Evolutionary conservation across 2,797 vertebrate species (phyloP).

Genomic region (Macropodus opercularis): DNA sequence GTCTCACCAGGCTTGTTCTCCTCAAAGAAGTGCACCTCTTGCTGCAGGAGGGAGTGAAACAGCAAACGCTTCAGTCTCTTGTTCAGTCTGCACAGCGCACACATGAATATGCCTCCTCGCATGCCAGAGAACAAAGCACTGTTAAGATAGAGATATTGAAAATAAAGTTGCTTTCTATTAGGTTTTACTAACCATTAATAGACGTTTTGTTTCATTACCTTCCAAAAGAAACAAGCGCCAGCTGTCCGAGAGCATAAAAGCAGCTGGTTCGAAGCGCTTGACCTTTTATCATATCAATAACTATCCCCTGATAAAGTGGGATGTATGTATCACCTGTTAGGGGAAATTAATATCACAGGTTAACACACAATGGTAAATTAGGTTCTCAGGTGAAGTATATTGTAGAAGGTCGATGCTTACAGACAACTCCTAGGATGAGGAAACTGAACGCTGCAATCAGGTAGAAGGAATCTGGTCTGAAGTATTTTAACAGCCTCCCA

Average conservation of each 20-base stretch:
- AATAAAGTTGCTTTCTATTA: neutral
- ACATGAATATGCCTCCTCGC: conserved; percentile 83
- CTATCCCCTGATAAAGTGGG: conserved; percentile 83
- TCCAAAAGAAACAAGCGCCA: conserved; percentile 82
- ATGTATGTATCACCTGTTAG: conserved; percentile 84
- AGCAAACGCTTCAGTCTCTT: conserved; percentile 78
- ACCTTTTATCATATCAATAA: conserved; percentile 82
- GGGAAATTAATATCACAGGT: neutral
- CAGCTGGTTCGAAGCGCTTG: conserved; percentile 68
- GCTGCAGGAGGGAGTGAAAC: conserved; percentile 83
- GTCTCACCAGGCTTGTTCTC: conserved; percentile 83
- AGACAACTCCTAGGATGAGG: conserved; percentile 79
- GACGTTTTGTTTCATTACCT: conserved; percentile 76
- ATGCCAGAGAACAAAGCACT: conserved; percentile 75
- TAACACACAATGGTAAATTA: neutral
- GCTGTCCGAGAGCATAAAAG: conserved; percentile 63
- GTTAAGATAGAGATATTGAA: neutral
- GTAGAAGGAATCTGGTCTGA: conserved; percentile 72
- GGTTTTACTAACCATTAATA: too few species aligned
- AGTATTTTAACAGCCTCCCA: conserved; percentile 76
- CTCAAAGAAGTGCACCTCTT: conserved; percentile 89
- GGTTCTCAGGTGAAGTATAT: neutral
- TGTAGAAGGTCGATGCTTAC: conserved; percentile 67
- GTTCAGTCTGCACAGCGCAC: conserved; percentile 77
- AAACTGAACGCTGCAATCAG: conserved; percentile 79